Percentiles rank a stretch among this genome's conserved stretches.
Conservation (phyloP, 2,113 vertebrate genomes). For the Penelope pileata region DNA sequence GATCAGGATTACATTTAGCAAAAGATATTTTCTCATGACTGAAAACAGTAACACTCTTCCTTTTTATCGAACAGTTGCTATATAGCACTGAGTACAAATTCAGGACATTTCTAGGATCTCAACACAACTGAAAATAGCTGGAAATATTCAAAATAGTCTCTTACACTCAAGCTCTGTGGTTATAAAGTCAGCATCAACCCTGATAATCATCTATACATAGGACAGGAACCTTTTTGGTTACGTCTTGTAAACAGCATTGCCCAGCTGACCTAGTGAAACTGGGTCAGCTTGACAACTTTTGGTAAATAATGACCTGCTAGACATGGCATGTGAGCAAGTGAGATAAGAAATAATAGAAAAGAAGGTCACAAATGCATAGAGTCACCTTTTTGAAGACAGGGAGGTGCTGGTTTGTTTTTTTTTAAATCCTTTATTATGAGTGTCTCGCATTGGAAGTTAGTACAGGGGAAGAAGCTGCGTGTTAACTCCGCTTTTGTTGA, state of each 20-base stretch:
- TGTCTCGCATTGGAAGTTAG: neutral
- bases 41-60: neutral
- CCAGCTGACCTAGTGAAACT: neutral
- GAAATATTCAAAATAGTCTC: neutral
- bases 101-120: neutral
- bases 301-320: neutral
- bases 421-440: neutral
- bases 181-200: neutral
- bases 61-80: neutral
- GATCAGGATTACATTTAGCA: neutral
- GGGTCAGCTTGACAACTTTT: neutral
- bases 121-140: neutral
- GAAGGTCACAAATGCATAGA: neutral
- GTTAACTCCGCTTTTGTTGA: neutral
- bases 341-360: conserved; percentile 20
- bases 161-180: neutral
- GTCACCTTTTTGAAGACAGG: neutral
- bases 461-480: neutral
- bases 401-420: neutral
- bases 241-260: neutral
- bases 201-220: neutral
- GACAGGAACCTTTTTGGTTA: neutral
- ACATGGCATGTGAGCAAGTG: neutral
- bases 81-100: neutral
- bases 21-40: neutral